A percentile compares a stretch with the other conserved stretches of the same genome.
Evolutionary conservation across 2,888 invertebrate genomes (phyloP).

Genomic region (Drosophila mettleri): DNA sequence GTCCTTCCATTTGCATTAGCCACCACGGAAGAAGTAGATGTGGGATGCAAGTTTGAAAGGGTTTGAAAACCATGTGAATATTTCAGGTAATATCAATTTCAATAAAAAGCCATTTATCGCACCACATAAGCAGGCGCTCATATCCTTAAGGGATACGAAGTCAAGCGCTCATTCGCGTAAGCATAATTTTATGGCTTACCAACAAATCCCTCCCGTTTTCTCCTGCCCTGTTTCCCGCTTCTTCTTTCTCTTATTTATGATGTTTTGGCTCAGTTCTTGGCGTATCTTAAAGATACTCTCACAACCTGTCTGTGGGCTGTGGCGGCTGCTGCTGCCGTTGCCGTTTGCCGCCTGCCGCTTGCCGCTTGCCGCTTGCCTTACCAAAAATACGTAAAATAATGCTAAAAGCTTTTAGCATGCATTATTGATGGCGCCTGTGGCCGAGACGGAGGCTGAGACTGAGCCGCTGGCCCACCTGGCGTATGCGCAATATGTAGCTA

Average conservation of each 20-base stretch:
- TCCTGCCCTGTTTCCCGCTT: not conserved
- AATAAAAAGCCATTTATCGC: slow-evolving; percentile 84
- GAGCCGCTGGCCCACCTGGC: slow-evolving; percentile 37
- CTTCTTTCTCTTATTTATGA: slow-evolving; percentile 66
- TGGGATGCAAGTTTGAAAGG: slow-evolving; percentile 7
- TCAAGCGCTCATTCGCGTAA: slow-evolving; percentile 51
- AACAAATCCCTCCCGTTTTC: slow-evolving; percentile 8
- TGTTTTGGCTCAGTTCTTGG: slow-evolving; percentile 54
- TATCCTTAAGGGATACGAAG: slow-evolving; percentile 65
- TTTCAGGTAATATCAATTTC: slow-evolving; percentile 83
- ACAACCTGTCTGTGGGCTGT: slow-evolving; percentile 47
- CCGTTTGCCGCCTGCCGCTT: slow-evolving; percentile 2
- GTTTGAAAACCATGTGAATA: slow-evolving; percentile 68
- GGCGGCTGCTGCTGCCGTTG: slow-evolving; percentile 23
- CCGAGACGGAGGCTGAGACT: slow-evolving; percentile 17
- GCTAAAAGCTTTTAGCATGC: slow-evolving; percentile 84
- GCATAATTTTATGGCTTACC: slow-evolving; percentile 79
- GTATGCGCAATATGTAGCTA: slow-evolving; percentile 44
- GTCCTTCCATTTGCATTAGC: slow-evolving; percentile 38
- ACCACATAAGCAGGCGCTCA: slow-evolving; percentile 76
- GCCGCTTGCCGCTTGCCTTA: slow-evolving; percentile 30
- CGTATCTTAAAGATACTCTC: slow-evolving; percentile 70
- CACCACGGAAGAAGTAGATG: not conserved
- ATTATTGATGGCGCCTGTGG: slow-evolving; percentile 78
- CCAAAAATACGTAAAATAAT: slow-evolving; percentile 79